phyloP scores from a whole-genome alignment of 2,113 vertebrate genomes.

The Apus apus region DNA sequence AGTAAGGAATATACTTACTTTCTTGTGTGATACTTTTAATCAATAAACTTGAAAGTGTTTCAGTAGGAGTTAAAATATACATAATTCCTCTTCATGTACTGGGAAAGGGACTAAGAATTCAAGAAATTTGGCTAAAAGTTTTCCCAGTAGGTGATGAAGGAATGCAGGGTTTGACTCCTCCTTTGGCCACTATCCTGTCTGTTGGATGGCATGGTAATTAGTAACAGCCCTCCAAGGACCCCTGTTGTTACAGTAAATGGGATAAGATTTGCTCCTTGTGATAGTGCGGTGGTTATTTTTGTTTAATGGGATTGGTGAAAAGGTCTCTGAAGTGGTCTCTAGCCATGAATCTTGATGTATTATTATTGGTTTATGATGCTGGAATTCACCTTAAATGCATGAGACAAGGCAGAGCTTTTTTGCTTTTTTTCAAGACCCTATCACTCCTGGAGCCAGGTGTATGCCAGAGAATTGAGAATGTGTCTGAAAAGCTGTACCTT shows the following conservation, averaged over 20 bases:
- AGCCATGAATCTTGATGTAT: background rate
- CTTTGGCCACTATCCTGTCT: conserved; percentile 9
- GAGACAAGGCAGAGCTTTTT: background rate
- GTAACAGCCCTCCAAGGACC: background rate
- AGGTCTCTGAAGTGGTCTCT: background rate
- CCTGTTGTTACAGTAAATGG: background rate
- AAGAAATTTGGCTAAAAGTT: background rate
- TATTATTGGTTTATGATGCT: background rate
- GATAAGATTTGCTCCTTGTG: background rate
- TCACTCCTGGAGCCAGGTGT: background rate
- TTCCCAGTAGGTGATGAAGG: background rate
- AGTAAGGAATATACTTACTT: background rate
- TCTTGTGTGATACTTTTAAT: background rate
- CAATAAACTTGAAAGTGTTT: background rate
- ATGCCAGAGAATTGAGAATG: background rate
- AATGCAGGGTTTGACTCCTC: background rate
- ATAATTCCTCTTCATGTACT: background rate
- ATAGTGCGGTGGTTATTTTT: background rate
- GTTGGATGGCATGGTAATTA: background rate
- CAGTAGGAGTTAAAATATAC: background rate
- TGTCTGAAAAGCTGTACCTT: background rate
- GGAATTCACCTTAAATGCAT: background rate
- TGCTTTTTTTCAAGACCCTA: background rate
- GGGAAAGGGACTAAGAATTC: background rate
- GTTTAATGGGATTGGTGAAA: background rate